Evolutionary conservation across 2,888 invertebrate species (phyloP).

Genomic region (Melanchra persicariae): DNA sequence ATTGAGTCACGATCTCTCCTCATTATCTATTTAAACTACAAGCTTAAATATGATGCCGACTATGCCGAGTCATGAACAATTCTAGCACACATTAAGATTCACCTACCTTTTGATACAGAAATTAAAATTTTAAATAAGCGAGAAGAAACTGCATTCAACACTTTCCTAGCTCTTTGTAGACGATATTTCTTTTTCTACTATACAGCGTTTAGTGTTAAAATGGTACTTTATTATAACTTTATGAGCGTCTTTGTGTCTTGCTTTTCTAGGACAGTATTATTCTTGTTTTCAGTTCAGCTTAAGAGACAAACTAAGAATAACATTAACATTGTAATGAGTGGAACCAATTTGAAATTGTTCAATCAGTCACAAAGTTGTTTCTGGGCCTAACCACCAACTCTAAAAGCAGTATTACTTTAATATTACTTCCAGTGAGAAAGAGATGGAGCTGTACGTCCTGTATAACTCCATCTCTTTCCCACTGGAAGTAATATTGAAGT

Average conservation of each 20-base stretch:
- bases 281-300: conserved; percentile 1
- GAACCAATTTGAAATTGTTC: conserved; percentile 24
- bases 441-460: too few relatives aligned
- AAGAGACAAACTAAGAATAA: conserved; percentile 25
- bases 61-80: too few relatives aligned
- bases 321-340: conserved; percentile 25
- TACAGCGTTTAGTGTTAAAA: conserved; percentile 10
- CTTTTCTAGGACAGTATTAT: conserved; percentile 14
- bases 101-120: neutral
- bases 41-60: too few relatives aligned
- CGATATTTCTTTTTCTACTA: neutral
- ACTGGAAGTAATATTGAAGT: too few relatives aligned
- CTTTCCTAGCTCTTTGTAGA: neutral
- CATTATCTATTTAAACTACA: too few relatives aligned
- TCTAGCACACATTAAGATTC: too few relatives aligned
- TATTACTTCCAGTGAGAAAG: too few relatives aligned
- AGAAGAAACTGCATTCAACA: neutral
- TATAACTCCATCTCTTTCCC: too few relatives aligned
- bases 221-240: conserved; percentile 8
- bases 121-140: too few relatives aligned
- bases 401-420: too few relatives aligned
- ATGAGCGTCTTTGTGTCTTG: neutral
- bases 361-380: conserved; percentile 14
- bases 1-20: too few relatives aligned
- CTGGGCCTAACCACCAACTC: too few relatives aligned